Base-by-base conservation (phyloP, 2,888 invertebrate species). In the Acleris sparsana region DNA sequence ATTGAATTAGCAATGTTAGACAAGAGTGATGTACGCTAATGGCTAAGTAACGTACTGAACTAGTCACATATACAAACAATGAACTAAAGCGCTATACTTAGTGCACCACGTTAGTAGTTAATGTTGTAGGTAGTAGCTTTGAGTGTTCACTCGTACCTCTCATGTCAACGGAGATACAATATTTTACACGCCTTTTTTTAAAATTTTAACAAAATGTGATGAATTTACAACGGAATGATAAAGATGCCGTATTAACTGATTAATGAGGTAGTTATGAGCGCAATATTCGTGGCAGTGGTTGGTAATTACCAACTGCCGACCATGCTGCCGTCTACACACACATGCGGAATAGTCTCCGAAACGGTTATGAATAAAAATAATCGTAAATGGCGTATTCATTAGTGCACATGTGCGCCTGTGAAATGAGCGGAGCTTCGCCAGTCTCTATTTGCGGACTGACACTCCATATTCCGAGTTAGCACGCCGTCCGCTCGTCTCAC, bases 31-130 rank as follows among this genome's bases (percentile, higher is more conserved):
- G 77, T 79, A 75, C 78, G 75, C 80, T 85, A 86, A 86, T 86
- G 82, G 81, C 73, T 75, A 80, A 82, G 82, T 84, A 84, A 83
- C 82, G 83, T 85, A 82, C 75, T 77, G 82, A 78, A 76, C 79
- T 79, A 81, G 81, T 81, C 82, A 81, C 80, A 83, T 83, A 80
- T 80, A 80, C 79, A 62, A 80, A 82, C 80, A 77, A 78, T 83
- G 78, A 80, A 82, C 79, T 78, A 73, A 71, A 72, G 74, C 75
- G 74, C 73, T 77, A 73, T 76, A 75, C 80, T 73, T 82, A 83
- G 83, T 80, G 52, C 18, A 56, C 52, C 52, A 56, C 65, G 57
- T 61, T 53, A 39, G 53, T 65, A 59, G 46, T 59, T 53, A 62
- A 62, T 57, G 61, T 55, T 51, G 46, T 51, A 55, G 55, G 33